Evolutionary conservation across 2,797 vertebrate species (phyloP).

Genomic region (Sparus aurata): DNA sequence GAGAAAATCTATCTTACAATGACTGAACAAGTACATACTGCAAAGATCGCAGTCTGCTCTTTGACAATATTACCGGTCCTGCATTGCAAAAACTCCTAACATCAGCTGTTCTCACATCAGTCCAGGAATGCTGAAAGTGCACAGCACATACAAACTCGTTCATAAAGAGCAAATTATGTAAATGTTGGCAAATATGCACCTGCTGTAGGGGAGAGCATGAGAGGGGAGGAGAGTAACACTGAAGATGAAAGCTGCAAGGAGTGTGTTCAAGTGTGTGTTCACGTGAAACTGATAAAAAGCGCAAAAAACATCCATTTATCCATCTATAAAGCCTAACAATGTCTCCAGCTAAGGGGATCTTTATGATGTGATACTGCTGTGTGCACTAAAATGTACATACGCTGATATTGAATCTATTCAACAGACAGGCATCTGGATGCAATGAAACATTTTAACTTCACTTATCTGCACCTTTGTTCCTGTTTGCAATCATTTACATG

Average conservation of each 20-base stretch:
- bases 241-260: not conserved
- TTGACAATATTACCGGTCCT: slow-evolving; percentile 29
- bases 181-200: slow-evolving; percentile 36
- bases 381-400: not conserved
- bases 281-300: not conserved
- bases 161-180: slow-evolving; percentile 20
- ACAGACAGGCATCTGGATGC: not conserved
- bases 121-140: slow-evolving; percentile 47
- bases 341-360: not conserved
- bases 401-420: not conserved
- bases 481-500: too few species aligned
- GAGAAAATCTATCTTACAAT: not conserved
- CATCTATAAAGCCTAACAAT: not conserved
- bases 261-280: not conserved
- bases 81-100: slow-evolving; percentile 30
- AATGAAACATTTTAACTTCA: too few species aligned
- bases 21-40: slow-evolving; percentile 11
- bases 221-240: not conserved
- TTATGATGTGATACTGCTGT: not conserved
- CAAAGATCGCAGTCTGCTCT: slow-evolving; percentile 28
- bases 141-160: slow-evolving; percentile 14
- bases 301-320: not conserved
- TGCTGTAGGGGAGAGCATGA: slow-evolving; percentile 12
- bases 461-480: too few species aligned
- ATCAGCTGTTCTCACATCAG: slow-evolving; percentile 49